Evolutionary conservation across 2,888 invertebrate species (phyloP).

Genomic region (Ochropleura plecta): DNA sequence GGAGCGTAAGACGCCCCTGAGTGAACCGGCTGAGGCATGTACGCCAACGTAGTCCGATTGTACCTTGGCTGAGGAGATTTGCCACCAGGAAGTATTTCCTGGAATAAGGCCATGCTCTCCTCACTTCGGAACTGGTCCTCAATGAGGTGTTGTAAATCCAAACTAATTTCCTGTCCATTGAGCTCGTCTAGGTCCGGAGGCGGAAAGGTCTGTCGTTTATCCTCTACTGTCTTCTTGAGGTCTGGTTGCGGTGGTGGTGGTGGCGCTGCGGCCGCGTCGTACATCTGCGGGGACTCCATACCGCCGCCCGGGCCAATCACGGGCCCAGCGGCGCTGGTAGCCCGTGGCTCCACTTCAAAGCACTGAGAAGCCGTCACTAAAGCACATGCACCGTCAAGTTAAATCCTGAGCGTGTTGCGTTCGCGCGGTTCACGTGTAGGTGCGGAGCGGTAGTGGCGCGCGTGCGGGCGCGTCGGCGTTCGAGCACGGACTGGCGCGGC

Average conservation of each 20-base stretch:
- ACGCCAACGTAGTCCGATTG: constrained; percentile 94
- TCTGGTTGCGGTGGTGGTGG: constrained; percentile 92
- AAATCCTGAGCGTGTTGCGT: constrained; percentile 71
- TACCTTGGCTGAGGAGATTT: constrained; percentile 88
- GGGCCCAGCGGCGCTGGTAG: constrained; percentile 87
- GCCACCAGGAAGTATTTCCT: constrained; percentile 94
- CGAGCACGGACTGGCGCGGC: constrained; percentile 82
- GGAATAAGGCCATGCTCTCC: constrained; percentile 94
- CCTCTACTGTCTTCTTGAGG: constrained; percentile 91
- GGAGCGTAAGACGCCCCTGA: constrained; percentile 93
- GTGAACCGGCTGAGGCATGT: constrained; percentile 98
- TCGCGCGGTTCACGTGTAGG: constrained; percentile 69
- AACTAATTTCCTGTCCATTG: constrained; percentile 97
- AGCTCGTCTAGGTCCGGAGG: constrained; percentile 96
- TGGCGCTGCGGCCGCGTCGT: constrained; percentile 93
- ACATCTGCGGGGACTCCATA: constrained; percentile 97
- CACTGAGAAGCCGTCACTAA: constrained; percentile 86
- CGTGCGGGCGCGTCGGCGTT: constrained; percentile 83
- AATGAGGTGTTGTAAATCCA: constrained; percentile 97
- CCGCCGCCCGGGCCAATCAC: constrained; percentile 87
- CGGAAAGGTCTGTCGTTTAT: constrained; percentile 93
- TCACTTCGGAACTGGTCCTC: constrained; percentile 97
- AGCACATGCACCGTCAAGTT: constrained; percentile 83
- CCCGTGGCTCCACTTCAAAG: constrained; percentile 89
- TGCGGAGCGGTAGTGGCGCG: constrained; percentile 64